Evolutionary conservation across 2,113 vertebrate genomes (phyloP), one percentile per base, ranked within the genome.

Genomic region (Gracilinanus agilis): DNA sequence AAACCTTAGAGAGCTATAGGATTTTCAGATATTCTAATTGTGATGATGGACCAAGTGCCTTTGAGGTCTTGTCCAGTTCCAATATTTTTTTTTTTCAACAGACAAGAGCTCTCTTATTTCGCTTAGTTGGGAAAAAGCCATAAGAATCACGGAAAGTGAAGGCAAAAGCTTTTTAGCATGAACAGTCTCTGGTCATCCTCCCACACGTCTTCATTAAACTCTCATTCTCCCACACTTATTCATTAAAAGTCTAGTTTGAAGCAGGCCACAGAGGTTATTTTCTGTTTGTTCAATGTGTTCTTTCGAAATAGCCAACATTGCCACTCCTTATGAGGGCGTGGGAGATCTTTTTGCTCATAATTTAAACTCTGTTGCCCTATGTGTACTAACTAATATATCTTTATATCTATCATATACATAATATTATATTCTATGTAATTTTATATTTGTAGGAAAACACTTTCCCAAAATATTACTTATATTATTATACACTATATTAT

Each of bases 211-310:
- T 9, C 44, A 53, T 29, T 29, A 1, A 8, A 21, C n/a, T 92
- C 53, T 44, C 34, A 0, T 29, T 34, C 49, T 92, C 3, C 56
- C 29, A 0, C 21, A 3, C 19, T 2, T 40, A 0, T 0, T 44
- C 24, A 4, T 58, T 55, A 56, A 3, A 75, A 56, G 67, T 34
- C n/a, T 9, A 7, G 27, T 1, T 3, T 11, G 4, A 53, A 53
- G 54, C 2, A 0, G 21, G 89, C 53, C 0, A 27, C 53, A 34
- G 34, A 12, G 67, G 54, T 53, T 24, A 5, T 16, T 27, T 88
- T 5, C 29, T 61, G 9, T 96, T 44, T 90, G 49, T 27, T 27
- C 40, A 54, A 25, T 53, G 27, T 90, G 13, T 61, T 23, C 83
- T 93, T 2, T 11, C 49, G n/a, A 67, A 67, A 89, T 13, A 89